Percentiles rank a stretch among this genome's conserved stretches.
These are phyloP conservation scores for Pararge aegeria DNA, from an alignment of 1,140 invertebrate species.

Conservation along the genomic window DNA sequence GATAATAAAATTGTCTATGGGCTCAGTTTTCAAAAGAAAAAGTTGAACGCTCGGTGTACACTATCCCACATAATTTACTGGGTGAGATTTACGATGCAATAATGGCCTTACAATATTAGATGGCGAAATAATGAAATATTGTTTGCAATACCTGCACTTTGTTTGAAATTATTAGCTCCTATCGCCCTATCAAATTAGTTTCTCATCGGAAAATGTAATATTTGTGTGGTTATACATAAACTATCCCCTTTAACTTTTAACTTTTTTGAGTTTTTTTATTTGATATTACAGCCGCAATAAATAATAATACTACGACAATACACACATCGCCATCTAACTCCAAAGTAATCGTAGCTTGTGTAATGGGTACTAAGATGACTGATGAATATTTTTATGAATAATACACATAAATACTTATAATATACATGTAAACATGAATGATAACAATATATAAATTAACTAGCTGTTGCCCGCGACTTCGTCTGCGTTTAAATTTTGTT, in stretches of 20 bases:
- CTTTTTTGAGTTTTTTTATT: no score
- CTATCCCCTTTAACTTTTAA: not conserved
- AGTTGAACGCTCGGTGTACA: not conserved
- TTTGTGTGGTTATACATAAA: not conserved
- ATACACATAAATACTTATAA: no score
- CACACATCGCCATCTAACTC: no score
- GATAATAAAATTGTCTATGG: not conserved
- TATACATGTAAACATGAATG: no score
- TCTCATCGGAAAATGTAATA: not conserved
- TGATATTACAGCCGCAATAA: no score
- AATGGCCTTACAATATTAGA: constrained; percentile 14
- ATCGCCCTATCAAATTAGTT: not conserved
- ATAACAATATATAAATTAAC: no score
- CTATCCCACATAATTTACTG: not conserved
- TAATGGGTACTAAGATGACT: no score
- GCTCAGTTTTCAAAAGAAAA: not conserved
- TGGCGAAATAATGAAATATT: constrained; percentile 19
- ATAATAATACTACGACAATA: no score
- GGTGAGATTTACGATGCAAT: constrained; percentile 18
- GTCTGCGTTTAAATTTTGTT: no score
- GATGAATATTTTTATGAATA: no score
- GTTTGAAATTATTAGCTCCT: not conserved
- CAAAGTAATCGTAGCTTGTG: no score
- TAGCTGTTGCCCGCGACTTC: no score
- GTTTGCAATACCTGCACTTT: constrained; percentile 6